Percentiles rank a stretch among this genome's conserved stretches.
Evolutionary conservation across 2,797 vertebrate genomes (phyloP).

Genomic region (Rhyacichthys aspro): DNA sequence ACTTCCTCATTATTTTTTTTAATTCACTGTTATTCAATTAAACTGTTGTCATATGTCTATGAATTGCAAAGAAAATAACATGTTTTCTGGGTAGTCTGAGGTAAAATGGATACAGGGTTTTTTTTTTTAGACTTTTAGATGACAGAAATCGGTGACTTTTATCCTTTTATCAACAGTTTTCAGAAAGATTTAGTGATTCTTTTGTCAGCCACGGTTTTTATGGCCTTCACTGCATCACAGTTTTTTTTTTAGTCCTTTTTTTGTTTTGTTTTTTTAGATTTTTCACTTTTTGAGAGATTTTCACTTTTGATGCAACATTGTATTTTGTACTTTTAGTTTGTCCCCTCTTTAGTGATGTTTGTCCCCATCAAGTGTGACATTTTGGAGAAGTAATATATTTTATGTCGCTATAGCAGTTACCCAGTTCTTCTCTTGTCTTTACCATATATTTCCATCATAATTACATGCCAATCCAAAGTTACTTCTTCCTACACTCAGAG

Average conservation of each 20-base stretch:
- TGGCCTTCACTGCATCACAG: background rate
- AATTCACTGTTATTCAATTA: too few relatives aligned
- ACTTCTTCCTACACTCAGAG: background rate
- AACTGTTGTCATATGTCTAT: too few relatives aligned
- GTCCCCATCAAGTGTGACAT: too few relatives aligned
- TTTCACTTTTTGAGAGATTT: background rate
- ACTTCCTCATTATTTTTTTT: too few relatives aligned
- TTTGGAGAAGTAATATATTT: background rate
- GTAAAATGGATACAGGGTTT: too few relatives aligned
- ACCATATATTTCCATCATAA: background rate
- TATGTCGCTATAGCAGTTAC: too few relatives aligned
- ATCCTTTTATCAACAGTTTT: too few relatives aligned
- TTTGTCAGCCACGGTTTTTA: background rate
- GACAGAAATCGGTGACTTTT: too few relatives aligned
- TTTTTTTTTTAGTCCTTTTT: background rate
- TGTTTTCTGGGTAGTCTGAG: too few relatives aligned
- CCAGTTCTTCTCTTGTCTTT: background rate
- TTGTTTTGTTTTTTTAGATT: background rate
- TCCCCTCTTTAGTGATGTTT: background rate
- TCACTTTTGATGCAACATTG: background rate
- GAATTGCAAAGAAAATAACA: too few relatives aligned
- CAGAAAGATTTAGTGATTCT: too few relatives aligned
- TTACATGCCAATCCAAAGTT: background rate
- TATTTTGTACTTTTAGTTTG: background rate
- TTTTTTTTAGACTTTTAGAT: too few relatives aligned